A percentile compares a stretch with the other conserved stretches of the same genome.
Evolutionary conservation across 2,888 invertebrate species (phyloP).

Genomic region (Liodrosophila aerea): DNA sequence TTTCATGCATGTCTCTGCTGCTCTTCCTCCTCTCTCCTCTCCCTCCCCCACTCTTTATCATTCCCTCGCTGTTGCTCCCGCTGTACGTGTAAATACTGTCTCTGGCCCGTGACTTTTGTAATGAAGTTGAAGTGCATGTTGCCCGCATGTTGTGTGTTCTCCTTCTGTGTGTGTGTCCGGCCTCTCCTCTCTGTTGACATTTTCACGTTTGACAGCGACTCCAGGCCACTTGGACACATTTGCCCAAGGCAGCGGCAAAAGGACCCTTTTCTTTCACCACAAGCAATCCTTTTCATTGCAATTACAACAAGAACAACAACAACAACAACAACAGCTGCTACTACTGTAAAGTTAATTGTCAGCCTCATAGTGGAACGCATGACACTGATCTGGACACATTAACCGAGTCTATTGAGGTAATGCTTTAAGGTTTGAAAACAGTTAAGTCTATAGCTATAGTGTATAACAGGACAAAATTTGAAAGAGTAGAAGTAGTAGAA

Average conservation of each 20-base stretch:
- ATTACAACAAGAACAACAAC: too few species aligned
- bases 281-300: too few species aligned
- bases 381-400: too few species aligned
- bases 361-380: too few species aligned
- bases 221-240: slow-evolving; percentile 1
- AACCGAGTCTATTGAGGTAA: too few species aligned
- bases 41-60: background rate
- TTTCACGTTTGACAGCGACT: slow-evolving; percentile 41
- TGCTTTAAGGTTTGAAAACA: too few species aligned
- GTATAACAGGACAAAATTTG: too few species aligned
- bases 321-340: too few species aligned
- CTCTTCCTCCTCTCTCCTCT: slow-evolving; percentile 3
- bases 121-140: slow-evolving; percentile 72
- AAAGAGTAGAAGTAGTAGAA: too few species aligned
- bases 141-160: slow-evolving; percentile 34
- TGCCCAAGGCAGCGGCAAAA: background rate
- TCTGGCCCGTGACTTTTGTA: slow-evolving; percentile 55
- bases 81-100: slow-evolving; percentile 10
- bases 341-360: too few species aligned
- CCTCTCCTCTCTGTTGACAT: slow-evolving; percentile 62
- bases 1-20: slow-evolving; percentile 30
- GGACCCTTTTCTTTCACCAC: background rate
- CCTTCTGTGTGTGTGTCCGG: slow-evolving; percentile 34
- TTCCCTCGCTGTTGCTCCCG: slow-evolving; percentile 26
- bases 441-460: too few species aligned